Conservation (phyloP, 2,888 invertebrate genomes). For the Amphipoea oculea region DNA sequence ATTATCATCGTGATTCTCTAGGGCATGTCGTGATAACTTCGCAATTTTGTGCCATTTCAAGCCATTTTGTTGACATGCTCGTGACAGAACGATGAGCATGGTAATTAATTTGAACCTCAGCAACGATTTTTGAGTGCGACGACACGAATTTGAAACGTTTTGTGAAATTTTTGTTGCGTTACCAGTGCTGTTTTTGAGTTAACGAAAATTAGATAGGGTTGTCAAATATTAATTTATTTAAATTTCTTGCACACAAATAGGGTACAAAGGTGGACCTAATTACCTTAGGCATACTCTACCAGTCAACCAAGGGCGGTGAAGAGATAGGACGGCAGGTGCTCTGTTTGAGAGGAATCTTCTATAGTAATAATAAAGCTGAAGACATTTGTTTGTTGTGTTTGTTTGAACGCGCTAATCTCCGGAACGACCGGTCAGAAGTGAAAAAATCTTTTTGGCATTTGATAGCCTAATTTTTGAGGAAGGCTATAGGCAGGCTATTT, state of each 20-base stretch:
- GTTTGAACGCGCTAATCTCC: no score
- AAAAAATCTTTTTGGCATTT: no score
- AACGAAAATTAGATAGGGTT: background rate
- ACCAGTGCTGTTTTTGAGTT: constrained; percentile 23
- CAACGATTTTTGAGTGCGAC: constrained; percentile 60
- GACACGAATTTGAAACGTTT: constrained; percentile 55
- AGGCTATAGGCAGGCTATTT: no score
- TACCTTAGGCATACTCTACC: background rate
- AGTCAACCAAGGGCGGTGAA: background rate
- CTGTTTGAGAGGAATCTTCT: background rate
- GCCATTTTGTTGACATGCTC: constrained; percentile 57
- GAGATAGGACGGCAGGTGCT: background rate
- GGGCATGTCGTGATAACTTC: constrained; percentile 59
- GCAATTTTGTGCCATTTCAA: constrained; percentile 63
- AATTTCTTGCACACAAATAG: background rate
- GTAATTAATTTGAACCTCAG: constrained; percentile 63
- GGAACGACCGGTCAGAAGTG: no score
- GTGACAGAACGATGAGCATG: constrained; percentile 65
- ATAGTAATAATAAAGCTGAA: no score
- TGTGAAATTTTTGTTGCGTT: constrained; percentile 42
- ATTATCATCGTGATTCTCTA: constrained; percentile 54
- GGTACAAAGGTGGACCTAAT: background rate
- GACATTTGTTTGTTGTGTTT: no score
- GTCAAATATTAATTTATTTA: background rate
- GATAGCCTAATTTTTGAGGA: no score